Conservation (phyloP, 2,888 invertebrate genomes). For the Petrophora chlorosata region DNA sequence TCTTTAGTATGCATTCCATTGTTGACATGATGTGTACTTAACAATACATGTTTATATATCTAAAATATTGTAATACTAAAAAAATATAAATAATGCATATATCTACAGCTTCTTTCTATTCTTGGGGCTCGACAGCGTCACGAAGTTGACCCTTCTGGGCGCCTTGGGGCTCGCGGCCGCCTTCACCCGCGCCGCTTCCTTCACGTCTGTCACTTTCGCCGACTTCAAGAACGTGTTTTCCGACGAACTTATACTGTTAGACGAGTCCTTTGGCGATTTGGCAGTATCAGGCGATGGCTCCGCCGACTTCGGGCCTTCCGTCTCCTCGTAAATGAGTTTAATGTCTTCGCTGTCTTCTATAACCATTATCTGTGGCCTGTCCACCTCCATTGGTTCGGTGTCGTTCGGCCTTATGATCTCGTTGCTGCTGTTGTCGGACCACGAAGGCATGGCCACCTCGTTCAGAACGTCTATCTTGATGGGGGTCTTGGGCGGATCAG, state of each 20-base stretch:
- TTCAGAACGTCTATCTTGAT: slow-evolving; percentile 70
- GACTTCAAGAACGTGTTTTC: slow-evolving; percentile 58
- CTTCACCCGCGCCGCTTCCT: slow-evolving; percentile 47
- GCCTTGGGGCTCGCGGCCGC: slow-evolving; percentile 76
- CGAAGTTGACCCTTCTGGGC: slow-evolving; percentile 88
- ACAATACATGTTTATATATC: neutral
- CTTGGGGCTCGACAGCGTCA: slow-evolving; percentile 91
- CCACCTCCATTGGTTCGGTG: slow-evolving; percentile 76
- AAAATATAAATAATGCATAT: slow-evolving; percentile 3
- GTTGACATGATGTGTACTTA: too few relatives aligned
- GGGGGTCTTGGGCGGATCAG: slow-evolving; percentile 61
- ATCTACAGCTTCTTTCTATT: slow-evolving; percentile 79
- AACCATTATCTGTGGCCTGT: slow-evolving; percentile 28
- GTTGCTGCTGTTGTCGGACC: slow-evolving; percentile 77
- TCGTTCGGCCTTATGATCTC: slow-evolving; percentile 67
- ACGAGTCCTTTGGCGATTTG: slow-evolving; percentile 19
- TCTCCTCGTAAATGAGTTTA: slow-evolving; percentile 84
- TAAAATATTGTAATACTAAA: slow-evolving; percentile 19
- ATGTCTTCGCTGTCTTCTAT: slow-evolving; percentile 82
- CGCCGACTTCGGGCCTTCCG: slow-evolving; percentile 43
- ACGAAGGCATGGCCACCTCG: slow-evolving; percentile 76
- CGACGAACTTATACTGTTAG: slow-evolving; percentile 21
- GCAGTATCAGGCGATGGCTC: slow-evolving; percentile 36
- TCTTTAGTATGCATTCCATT: too few relatives aligned
- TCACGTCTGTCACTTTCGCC: slow-evolving; percentile 68